Percentiles rank a stretch among this genome's conserved stretches.
phyloP scores from a whole-genome alignment of 2,888 invertebrate species.

The Miltochrista miniata region DNA sequence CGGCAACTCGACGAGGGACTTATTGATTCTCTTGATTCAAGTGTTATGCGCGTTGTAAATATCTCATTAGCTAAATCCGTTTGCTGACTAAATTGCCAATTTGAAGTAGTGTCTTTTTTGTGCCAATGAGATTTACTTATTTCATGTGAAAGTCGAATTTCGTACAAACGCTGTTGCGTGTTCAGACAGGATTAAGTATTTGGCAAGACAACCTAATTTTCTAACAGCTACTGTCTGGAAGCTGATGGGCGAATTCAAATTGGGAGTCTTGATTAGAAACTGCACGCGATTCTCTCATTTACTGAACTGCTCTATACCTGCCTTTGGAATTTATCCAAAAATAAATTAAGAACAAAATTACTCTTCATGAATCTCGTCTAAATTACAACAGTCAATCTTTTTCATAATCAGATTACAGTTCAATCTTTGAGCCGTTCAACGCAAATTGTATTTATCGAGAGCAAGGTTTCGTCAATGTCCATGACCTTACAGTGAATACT shows the following conservation, averaged over 20 bases:
- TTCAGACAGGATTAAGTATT: conserved; percentile 52
- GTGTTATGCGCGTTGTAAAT: conserved; percentile 49
- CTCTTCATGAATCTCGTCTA: conserved; percentile 1
- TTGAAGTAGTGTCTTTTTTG: conserved; percentile 8
- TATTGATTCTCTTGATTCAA: conserved; percentile 68
- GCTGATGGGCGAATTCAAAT: conserved; percentile 56
- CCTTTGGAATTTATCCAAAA: conserved; percentile 6
- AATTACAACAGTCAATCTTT: neutral
- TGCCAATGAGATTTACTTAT: conserved; percentile 13
- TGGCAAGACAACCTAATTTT: conserved; percentile 59
- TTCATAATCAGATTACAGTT: conserved; percentile 1
- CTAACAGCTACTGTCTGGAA: conserved; percentile 72
- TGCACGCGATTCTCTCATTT: conserved; percentile 54
- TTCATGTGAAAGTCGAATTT: conserved; percentile 47
- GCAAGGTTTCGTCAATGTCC: conserved; percentile 15
- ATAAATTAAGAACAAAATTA: conserved; percentile 15
- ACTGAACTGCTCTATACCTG: conserved; percentile 13
- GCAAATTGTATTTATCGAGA: conserved; percentile 16
- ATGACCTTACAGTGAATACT: neutral
- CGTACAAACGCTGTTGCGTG: conserved; percentile 55
- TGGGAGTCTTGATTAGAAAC: conserved; percentile 49
- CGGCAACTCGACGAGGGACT: conserved; percentile 52
- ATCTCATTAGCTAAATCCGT: conserved; percentile 34
- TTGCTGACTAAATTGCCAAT: conserved; percentile 22
- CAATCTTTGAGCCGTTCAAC: conserved; percentile 1